phyloP scores from a whole-genome alignment of 2,888 invertebrate species.

The Blastobasis adustella region DNA sequence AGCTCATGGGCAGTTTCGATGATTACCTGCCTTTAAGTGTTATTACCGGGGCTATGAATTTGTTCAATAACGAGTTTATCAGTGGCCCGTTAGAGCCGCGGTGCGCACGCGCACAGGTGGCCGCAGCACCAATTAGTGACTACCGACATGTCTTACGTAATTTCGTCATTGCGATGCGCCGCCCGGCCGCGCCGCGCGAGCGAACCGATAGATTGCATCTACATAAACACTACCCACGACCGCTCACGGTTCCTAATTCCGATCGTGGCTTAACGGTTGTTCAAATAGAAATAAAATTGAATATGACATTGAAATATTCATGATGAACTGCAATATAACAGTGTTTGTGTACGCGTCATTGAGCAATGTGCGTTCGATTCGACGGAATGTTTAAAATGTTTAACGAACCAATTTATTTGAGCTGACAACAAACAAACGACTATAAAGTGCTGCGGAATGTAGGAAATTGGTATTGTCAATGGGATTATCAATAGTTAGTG shows the following conservation, averaged over 20 bases:
- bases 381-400: slow-evolving; percentile 4
- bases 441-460: slow-evolving; percentile 5
- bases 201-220: slow-evolving; percentile 27
- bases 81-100: slow-evolving; percentile 50
- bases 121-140: slow-evolving; percentile 55
- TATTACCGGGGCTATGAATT: slow-evolving; percentile 38
- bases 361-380: slow-evolving; percentile 19
- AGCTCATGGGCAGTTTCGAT: slow-evolving; percentile 19
- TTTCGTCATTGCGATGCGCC: slow-evolving; percentile 39
- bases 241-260: slow-evolving; percentile 23
- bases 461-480: neutral
- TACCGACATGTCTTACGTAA: slow-evolving; percentile 46
- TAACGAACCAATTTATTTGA: too few species aligned
- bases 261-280: slow-evolving; percentile 41
- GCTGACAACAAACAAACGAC: too few species aligned
- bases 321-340: slow-evolving; percentile 35
- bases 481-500: neutral
- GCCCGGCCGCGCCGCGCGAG: slow-evolving; percentile 9
- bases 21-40: slow-evolving; percentile 31
- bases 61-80: slow-evolving; percentile 53
- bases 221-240: slow-evolving; percentile 17
- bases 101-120: slow-evolving; percentile 35
- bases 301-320: slow-evolving; percentile 41
- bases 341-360: slow-evolving; percentile 36
- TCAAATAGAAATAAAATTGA: slow-evolving; percentile 39